Base-by-base conservation (phyloP, 2,797 vertebrate species). In the Percopsis omiscomaycus region DNA sequence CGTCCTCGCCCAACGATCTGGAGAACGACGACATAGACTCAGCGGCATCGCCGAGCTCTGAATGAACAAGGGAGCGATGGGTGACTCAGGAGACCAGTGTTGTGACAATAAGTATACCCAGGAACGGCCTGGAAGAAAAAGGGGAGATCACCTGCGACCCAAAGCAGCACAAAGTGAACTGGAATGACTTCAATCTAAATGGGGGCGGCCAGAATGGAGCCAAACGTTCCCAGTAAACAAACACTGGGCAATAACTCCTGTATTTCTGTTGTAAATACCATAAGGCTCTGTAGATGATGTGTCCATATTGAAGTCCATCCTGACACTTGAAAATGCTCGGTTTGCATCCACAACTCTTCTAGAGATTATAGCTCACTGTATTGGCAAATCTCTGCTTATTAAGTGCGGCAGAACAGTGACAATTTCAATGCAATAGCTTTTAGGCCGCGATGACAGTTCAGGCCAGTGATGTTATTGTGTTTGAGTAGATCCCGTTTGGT, bases 1-100 rank as follows among this genome's bases (percentile, higher is more conserved):
- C 94, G 0, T 84, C 91, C 60, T 97, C 95, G 5, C 94, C 96
- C 1, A 94, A 91, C 0, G 93, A 95, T 69, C 92, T 92, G 29
- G 95, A 97, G 78, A 91, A 91, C 0, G 96, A 98, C 52, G 96
- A 98, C 28, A 86, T 93, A 49, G 96, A 98, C 92, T 98, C 95
- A 0, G 93, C 95, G 0, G 92, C 96, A 6, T 97, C 96, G 11
- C 95, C 94, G 68, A 95, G 92, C 88, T 97, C 97, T 2, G 96
- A 98, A 69, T 98, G 90, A 87, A 67, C 56, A 8, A 2, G 52
- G 5, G 13, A 12, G 11, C 5, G 60, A 71, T 54, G 58, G 59
- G 55, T 64, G 62, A 55, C 42, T 57, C 44, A 4, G 27, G 62
- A 69, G 60, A 64, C 32, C 13, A 15, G 29, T 48, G 9, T 68